A percentile compares a stretch with the other conserved stretches of the same genome.
Evolutionary conservation across 2,797 vertebrate genomes (phyloP).

Genomic region (Cygnus olor): DNA sequence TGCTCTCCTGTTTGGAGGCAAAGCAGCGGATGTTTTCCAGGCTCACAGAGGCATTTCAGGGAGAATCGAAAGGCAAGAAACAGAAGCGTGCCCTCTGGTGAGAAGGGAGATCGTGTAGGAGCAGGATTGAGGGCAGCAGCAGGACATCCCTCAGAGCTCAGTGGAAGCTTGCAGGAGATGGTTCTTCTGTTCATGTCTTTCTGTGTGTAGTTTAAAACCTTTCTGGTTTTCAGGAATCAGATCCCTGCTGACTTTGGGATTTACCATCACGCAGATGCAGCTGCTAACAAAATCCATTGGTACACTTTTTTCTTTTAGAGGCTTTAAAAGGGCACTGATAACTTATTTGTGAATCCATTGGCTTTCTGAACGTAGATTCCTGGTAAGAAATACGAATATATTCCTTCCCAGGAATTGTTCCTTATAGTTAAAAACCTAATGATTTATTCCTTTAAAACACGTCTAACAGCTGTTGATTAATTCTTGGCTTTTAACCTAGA

Average conservation of each 20-base stretch:
- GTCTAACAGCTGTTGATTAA: neutral
- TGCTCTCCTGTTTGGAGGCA: neutral
- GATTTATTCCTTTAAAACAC: neutral
- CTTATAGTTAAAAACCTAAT: neutral
- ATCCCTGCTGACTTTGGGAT: neutral
- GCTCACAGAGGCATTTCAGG: neutral
- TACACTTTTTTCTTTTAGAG: neutral
- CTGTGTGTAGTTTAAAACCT: neutral
- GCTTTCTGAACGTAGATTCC: neutral
- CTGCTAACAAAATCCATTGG: neutral
- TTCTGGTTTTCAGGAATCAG: neutral
- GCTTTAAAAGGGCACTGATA: neutral
- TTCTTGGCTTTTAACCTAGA: constrained; percentile 11
- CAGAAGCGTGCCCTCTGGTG: neutral
- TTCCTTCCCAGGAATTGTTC: too few relatives aligned
- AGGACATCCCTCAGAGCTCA: neutral
- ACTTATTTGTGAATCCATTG: neutral
- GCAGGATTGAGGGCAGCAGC: neutral
- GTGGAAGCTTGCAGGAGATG: neutral
- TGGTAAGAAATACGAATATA: too few relatives aligned
- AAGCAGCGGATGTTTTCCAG: neutral
- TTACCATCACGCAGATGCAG: neutral
- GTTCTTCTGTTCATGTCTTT: neutral
- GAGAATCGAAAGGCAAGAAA: neutral
- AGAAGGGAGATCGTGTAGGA: neutral